These are phyloP conservation scores for Drosophila paramelanica DNA, from an alignment of 2,888 invertebrate species.

Conservation along the genomic window DNA sequence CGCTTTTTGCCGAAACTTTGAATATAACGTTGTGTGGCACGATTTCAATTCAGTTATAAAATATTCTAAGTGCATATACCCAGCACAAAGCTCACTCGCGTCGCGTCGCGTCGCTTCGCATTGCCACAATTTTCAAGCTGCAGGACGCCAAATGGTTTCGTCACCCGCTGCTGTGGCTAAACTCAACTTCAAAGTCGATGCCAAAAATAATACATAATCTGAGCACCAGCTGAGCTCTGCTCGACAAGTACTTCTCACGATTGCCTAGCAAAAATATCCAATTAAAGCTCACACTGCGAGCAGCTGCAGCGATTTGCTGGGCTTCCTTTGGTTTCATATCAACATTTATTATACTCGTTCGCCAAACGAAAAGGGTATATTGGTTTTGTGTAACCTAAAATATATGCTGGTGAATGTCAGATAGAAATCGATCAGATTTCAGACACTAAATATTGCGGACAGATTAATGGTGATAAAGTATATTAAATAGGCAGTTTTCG, in stretches of 20 bases:
- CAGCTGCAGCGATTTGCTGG: slow-evolving; percentile 30
- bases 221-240: slow-evolving; percentile 51
- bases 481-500: too few species aligned
- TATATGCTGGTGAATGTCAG: too few species aligned
- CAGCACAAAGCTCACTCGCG: too few species aligned
- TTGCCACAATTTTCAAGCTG: slow-evolving; percentile 17
- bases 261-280: slow-evolving; percentile 50
- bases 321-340: not conserved
- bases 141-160: slow-evolving; percentile 24
- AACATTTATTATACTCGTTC: slow-evolving; percentile 1
- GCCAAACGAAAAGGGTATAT: too few species aligned
- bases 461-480: too few species aligned
- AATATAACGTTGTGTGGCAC: slow-evolving; percentile 1
- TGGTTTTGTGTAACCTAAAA: too few species aligned
- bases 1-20: slow-evolving; percentile 5
- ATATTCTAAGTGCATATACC: slow-evolving; percentile 9
- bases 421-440: too few species aligned
- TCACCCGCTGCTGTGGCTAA: slow-evolving; percentile 24
- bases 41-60: slow-evolving; percentile 22
- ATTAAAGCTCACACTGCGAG: slow-evolving; percentile 35
- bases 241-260: slow-evolving; percentile 30
- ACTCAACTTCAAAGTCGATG: slow-evolving; percentile 40
- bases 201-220: slow-evolving; percentile 1
- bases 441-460: too few species aligned
- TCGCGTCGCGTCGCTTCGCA: too few species aligned